These are phyloP conservation scores for Melieria omissa DNA, from an alignment of 2,888 invertebrate genomes.

Conservation along the genomic window DNA sequence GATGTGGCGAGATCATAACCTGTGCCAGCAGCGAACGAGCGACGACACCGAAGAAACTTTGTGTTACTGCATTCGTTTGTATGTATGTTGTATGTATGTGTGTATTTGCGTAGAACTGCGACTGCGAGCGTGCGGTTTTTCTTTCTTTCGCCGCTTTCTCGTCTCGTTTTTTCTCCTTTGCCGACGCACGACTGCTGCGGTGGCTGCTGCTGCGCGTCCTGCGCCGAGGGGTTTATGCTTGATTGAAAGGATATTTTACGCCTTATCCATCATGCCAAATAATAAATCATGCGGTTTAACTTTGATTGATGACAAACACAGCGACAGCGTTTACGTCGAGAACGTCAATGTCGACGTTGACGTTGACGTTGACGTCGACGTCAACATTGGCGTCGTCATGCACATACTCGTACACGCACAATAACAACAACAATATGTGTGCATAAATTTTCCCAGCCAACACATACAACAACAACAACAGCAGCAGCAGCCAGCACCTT, in stretches of 20 bases:
- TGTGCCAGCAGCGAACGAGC: neutral
- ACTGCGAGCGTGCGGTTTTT: slow-evolving; percentile 36
- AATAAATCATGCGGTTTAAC: slow-evolving; percentile 65
- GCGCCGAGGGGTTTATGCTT: slow-evolving; percentile 12
- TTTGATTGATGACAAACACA: slow-evolving; percentile 64
- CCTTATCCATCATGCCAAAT: slow-evolving; percentile 52
- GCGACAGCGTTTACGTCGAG: slow-evolving; percentile 7
- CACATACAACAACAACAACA: too few species aligned
- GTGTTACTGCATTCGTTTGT: too few species aligned
- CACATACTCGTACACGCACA: too few species aligned
- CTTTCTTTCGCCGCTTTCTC: slow-evolving; percentile 25
- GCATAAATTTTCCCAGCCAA: too few species aligned
- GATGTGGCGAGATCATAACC: slow-evolving; percentile 19
- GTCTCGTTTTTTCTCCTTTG: neutral
- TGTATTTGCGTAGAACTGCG: slow-evolving; percentile 23
- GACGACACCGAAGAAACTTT: neutral
- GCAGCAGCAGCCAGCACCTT: too few species aligned
- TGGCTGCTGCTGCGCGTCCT: slow-evolving; percentile 49
- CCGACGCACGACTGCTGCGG: slow-evolving; percentile 35
- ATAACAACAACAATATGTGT: too few species aligned
- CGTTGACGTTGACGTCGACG: neutral
- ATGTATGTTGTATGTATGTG: neutral
- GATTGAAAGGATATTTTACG: slow-evolving; percentile 50
- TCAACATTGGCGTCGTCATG: too few species aligned
- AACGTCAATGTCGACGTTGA: neutral